Evolutionary conservation across 2,888 invertebrate genomes (phyloP).

Genomic region (Pachymerium ferrugineum): DNA sequence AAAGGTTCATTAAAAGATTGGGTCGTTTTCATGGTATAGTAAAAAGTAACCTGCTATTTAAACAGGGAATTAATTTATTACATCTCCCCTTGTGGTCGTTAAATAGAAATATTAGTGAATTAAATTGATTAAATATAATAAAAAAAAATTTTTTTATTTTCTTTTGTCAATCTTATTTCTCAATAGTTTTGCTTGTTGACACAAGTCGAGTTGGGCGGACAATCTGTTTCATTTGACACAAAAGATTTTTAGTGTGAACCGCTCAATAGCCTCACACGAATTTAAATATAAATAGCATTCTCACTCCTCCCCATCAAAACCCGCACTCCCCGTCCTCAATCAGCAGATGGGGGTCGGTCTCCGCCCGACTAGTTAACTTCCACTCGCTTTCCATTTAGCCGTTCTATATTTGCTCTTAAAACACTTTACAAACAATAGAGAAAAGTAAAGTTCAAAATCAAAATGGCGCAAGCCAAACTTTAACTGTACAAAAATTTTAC

Average conservation of each 20-base stretch:
- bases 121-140: too few relatives aligned
- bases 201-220: constrained; percentile 16
- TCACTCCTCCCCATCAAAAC: neutral
- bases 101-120: too few relatives aligned
- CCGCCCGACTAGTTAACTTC: constrained; percentile 20
- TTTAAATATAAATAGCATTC: constrained; percentile 5
- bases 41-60: neutral
- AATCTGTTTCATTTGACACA: constrained; percentile 5
- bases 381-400: neutral
- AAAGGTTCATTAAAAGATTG: too few relatives aligned
- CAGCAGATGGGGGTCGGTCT: neutral
- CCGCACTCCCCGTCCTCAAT: neutral
- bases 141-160: too few relatives aligned
- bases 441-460: too few relatives aligned
- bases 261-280: constrained; percentile 1
- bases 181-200: constrained; percentile 6
- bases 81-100: too few relatives aligned
- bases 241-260: neutral
- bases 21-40: too few relatives aligned
- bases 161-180: neutral
- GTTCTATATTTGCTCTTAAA: neutral
- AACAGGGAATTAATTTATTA: neutral
- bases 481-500: too few relatives aligned
- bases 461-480: too few relatives aligned
- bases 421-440: neutral